Evolutionary conservation across 2,113 vertebrate genomes (phyloP).

Genomic region (Cyanocitta stelleri): DNA sequence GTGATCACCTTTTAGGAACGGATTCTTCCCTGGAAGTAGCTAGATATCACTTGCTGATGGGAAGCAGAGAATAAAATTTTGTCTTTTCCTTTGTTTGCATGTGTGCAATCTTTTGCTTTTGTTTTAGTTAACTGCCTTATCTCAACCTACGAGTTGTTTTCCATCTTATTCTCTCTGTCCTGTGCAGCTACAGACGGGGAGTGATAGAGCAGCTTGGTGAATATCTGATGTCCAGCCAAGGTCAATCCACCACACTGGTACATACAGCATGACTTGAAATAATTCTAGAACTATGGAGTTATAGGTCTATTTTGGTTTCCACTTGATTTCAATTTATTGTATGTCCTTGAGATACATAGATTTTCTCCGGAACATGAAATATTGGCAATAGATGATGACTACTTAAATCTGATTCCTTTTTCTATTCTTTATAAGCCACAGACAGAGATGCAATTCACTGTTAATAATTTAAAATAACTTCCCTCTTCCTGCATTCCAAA

Average conservation of each 20-base stretch:
- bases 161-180: background rate
- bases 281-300: background rate
- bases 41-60: background rate
- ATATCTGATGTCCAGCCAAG: background rate
- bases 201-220: background rate
- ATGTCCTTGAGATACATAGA: background rate
- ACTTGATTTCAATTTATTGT: background rate
- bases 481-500: background rate
- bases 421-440: background rate
- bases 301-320: background rate
- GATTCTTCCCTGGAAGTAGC: background rate
- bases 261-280: background rate
- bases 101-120: fast-evolving
- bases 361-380: background rate
- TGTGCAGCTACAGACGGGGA: background rate
- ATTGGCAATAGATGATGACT: background rate
- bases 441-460: background rate
- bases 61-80: background rate
- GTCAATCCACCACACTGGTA: background rate
- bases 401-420: background rate
- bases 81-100: background rate
- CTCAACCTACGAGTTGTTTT: background rate
- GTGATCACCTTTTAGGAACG: background rate
- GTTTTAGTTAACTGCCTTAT: background rate
- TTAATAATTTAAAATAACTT: constrained; percentile 20